These are phyloP conservation scores for cattle (Bos taurus) DNA, from an alignment of 2,113 vertebrate genomes.

Conservation along the genomic window ARS-UCD2.0 NC_037330.1:55345001-55345500, in stretches of 20 bases:
- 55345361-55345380: not conserved
- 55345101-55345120: not conserved
- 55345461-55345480: not conserved
- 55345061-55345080: not conserved
- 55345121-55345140: not conserved
- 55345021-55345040: not conserved
- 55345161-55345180: not conserved
- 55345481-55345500: not conserved
- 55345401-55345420: not conserved
- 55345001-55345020: not conserved
- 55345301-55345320: not conserved
- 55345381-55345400: not conserved
- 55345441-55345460: not conserved
- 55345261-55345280: not conserved
- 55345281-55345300: not conserved
- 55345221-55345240: not conserved
- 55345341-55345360: not conserved
- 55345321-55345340: not conserved
- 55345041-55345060: not conserved
- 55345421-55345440: not conserved
- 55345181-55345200: not conserved
- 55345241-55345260: not conserved
- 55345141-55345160: not conserved
- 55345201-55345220: not conserved
- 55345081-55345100: not conserved